Conservation (phyloP, 1,140 invertebrate genomes). For the Brachionus rotundiformis region DNA sequence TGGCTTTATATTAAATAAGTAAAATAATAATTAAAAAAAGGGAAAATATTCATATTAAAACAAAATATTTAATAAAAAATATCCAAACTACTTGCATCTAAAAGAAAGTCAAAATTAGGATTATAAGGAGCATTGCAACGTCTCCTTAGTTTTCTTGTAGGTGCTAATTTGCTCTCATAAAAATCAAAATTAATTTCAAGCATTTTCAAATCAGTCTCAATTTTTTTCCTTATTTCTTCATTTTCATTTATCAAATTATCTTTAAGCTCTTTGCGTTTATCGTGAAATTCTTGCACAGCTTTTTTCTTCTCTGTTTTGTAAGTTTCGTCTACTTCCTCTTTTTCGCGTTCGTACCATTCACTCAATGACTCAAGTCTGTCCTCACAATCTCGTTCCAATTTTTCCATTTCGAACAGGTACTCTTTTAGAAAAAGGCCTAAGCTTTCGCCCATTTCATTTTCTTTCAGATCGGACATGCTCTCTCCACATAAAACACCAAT, state of each 20-base stretch:
- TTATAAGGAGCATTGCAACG: background rate
- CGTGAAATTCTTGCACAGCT: constrained; percentile 38
- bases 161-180: background rate
- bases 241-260: constrained; percentile 36
- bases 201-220: background rate
- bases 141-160: constrained; percentile 34
- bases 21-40: constrained; percentile 18
- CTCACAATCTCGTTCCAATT: background rate
- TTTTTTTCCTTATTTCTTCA: constrained; percentile 30
- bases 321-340: constrained; percentile 21
- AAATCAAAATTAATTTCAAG: constrained; percentile 41
- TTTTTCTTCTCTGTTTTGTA: constrained; percentile 21
- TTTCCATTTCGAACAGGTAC: background rate
- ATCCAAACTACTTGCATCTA: constrained; percentile 31
- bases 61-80: background rate
- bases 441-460: background rate
- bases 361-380: background rate
- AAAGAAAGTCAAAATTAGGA: constrained; percentile 14
- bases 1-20: too few species aligned
- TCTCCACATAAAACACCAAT: background rate
- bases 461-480: background rate
- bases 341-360: constrained; percentile 13
- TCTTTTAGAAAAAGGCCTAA: background rate
- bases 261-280: constrained; percentile 34
- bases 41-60: background rate